phyloP scores from a whole-genome alignment of 2,888 invertebrate species.

The Drosophila robusta region DNA sequence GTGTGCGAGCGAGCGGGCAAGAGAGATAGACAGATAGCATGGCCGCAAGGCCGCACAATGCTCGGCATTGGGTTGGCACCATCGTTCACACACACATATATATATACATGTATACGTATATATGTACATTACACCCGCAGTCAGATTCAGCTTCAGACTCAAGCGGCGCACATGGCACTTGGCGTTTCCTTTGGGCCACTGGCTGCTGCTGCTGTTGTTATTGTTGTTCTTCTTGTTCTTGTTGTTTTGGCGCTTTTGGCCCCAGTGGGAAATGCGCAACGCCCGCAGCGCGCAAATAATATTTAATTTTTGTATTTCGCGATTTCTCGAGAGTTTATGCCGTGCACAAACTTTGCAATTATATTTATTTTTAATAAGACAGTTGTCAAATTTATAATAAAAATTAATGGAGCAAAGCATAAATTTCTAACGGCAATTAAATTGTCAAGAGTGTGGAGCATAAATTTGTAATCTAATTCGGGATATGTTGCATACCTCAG shows the following conservation, averaged over 20 bases:
- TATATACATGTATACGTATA: slow-evolving; percentile 5
- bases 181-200: slow-evolving; percentile 62
- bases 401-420: not conserved
- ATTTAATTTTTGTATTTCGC: slow-evolving; percentile 44
- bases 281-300: slow-evolving; percentile 69
- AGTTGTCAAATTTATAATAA: not conserved
- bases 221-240: slow-evolving; percentile 24
- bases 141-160: slow-evolving; percentile 56
- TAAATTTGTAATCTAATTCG: no score
- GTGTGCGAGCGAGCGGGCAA: slow-evolving; percentile 14
- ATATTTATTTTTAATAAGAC: slow-evolving; percentile 29
- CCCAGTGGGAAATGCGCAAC: slow-evolving; percentile 72
- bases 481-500: no score
- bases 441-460: no score
- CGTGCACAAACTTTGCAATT: slow-evolving; percentile 34
- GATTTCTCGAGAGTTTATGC: slow-evolving; percentile 38
- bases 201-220: slow-evolving; percentile 30
- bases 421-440: not conserved
- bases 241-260: slow-evolving; percentile 51
- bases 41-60: slow-evolving; percentile 67
- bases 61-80: slow-evolving; percentile 42
- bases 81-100: slow-evolving; percentile 17
- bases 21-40: slow-evolving; percentile 35
- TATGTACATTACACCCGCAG: slow-evolving; percentile 39
- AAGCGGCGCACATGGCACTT: slow-evolving; percentile 74